Evolutionary conservation across 2,113 vertebrate species (phyloP), one percentile per base, ranked within the genome.

Genomic region (Pteronura brasiliensis): DNA sequence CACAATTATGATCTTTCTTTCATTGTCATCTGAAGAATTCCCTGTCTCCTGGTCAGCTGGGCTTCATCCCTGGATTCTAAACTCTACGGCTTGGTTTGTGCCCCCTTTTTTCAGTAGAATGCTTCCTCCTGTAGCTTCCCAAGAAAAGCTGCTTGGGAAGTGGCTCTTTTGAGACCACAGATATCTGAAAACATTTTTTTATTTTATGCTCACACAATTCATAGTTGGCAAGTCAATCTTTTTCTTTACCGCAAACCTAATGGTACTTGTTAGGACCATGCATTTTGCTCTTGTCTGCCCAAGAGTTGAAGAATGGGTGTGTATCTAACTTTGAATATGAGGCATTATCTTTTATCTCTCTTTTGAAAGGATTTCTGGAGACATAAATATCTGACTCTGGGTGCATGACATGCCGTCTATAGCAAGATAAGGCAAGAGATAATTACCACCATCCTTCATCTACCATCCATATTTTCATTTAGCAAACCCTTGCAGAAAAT

Each of bases 111-210:
- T 61, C 39, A 93, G 52, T 55, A 69, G 90, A 61, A 39, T 29
- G 12, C 13, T 31, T 57, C 29, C 80, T 76, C 36, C 42, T 77
- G 7, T 57, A 65, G 12, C 39, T 92, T 61, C 79, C 34, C 61
- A 67, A 52, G n/a, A 77, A 95, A 77, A 90, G 1, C 15, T 63
- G 13, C 55, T 42, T 57, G 27, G 27, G 4, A 95, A 93, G 79
- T 77, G 13, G 74, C 21, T 52, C 77, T 65, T 91, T 36, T 23
- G 34, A 82, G 31, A 65, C 13, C 25, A 7, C 31, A 13, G 4
- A 2, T 80, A 79, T 69, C 74, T 90, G 55, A 84, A 95, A 85
- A 44, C 86, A 42, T 49, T 93, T 93, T 93, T 89, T 92, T 80
- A 93, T 13, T 84, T 39, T 67, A 44, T n/a, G 10, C 3, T 88